Conservation (phyloP, 2,797 vertebrate genomes). For the Darevskia mixta region DNA sequence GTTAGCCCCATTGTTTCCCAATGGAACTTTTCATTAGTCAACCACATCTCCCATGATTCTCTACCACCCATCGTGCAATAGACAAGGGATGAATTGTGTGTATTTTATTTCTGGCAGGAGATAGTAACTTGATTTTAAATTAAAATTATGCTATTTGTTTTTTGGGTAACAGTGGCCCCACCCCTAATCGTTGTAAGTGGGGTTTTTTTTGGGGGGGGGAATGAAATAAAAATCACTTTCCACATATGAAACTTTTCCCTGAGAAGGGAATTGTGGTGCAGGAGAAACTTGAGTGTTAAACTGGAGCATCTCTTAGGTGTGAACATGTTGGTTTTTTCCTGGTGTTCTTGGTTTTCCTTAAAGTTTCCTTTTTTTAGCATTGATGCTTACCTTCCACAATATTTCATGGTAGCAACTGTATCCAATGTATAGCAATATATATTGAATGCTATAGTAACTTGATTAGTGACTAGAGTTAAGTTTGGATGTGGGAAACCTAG, state of each 20-base stretch:
- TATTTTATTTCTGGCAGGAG: neutral
- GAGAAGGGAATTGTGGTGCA: neutral
- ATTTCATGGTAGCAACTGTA: neutral
- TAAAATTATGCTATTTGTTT: neutral
- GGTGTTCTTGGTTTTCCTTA: neutral
- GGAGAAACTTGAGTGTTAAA: neutral
- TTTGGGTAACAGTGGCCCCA: neutral
- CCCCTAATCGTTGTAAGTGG: neutral
- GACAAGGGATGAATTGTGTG: neutral
- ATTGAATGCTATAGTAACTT: neutral
- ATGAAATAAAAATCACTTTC: neutral
- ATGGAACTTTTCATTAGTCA: constrained; percentile 27
- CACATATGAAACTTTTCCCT: neutral
- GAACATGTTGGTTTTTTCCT: neutral
- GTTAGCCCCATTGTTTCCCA: neutral
- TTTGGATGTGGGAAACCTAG: neutral
- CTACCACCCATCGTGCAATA: neutral
- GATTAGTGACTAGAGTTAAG: neutral
- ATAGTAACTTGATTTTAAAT: neutral
- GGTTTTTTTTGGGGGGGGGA: neutral
- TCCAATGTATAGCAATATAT: neutral
- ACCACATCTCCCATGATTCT: constrained; percentile 19
- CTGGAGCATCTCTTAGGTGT: neutral
- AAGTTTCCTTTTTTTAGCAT: neutral
- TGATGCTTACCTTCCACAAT: neutral